phyloP scores from a whole-genome alignment of 2,113 vertebrate species.

The Istiophorus platypterus region DNA sequence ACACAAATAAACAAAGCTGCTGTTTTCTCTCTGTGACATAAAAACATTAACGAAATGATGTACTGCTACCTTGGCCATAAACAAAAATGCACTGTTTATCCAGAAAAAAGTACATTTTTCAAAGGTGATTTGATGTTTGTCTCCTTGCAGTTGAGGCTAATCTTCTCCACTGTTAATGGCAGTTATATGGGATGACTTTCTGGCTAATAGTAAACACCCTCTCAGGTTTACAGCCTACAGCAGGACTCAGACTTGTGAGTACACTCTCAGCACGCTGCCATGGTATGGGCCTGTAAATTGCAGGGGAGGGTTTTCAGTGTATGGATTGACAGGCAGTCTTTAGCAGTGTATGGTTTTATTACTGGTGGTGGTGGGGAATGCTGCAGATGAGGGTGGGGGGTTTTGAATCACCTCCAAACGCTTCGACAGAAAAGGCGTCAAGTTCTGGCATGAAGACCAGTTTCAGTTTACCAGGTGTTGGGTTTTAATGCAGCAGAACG shows the following conservation, averaged over 20 bases:
- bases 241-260: constrained; percentile 32
- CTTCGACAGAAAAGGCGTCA: constrained; percentile 30
- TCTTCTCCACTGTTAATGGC: constrained; percentile 38
- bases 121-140: not conserved
- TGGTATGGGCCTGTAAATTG: constrained; percentile 52
- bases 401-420: constrained; percentile 28
- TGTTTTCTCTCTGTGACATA: not conserved
- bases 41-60: not conserved
- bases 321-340: constrained; percentile 48
- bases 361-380: constrained; percentile 8
- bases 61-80: constrained; percentile 21
- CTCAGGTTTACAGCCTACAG: constrained; percentile 47
- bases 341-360: constrained; percentile 52
- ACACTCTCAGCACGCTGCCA: constrained; percentile 36
- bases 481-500: constrained; percentile 27
- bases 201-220: constrained; percentile 61
- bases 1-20: not conserved
- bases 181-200: constrained; percentile 30
- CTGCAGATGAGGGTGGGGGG: not conserved
- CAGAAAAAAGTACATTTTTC: constrained; percentile 31
- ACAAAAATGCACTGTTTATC: constrained; percentile 21
- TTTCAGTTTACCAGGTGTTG: constrained; percentile 54
- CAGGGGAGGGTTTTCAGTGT: constrained; percentile 27
- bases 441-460: constrained; percentile 50
- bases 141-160: constrained; percentile 42